Percentiles rank a stretch among this genome's conserved stretches.
These are phyloP conservation scores for Panopea generosa DNA, from an alignment of 2,888 invertebrate species.

Conservation along the genomic window DNA sequence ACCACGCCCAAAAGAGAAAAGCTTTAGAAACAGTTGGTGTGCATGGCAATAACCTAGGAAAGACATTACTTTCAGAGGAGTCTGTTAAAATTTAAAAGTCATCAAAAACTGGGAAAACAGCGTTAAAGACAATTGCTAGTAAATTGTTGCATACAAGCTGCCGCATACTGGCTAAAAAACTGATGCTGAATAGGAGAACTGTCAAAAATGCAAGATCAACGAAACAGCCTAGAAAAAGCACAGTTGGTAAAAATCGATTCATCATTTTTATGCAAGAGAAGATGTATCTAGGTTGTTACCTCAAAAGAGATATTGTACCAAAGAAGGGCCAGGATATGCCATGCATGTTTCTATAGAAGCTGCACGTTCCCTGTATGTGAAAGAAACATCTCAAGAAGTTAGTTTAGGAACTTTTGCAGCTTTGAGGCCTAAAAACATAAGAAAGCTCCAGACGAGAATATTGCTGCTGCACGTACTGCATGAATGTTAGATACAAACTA, in stretches of 20 bases:
- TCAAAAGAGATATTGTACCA: slow-evolving; percentile 41
- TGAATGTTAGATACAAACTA: slow-evolving; percentile 49
- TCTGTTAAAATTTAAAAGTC: background rate
- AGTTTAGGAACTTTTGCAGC: slow-evolving; percentile 41
- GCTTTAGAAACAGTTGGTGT: background rate
- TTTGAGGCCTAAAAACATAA: slow-evolving; percentile 41
- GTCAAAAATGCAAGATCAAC: background rate
- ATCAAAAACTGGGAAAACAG: slow-evolving; percentile 1
- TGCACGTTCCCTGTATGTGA: slow-evolving; percentile 21
- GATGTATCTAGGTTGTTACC: slow-evolving; percentile 44
- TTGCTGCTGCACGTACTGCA: slow-evolving; percentile 54
- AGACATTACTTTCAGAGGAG: background rate
- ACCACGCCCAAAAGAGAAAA: background rate
- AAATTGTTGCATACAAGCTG: background rate
- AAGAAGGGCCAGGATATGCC: slow-evolving; percentile 50
- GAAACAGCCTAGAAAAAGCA: background rate
- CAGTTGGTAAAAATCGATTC: slow-evolving; percentile 14
- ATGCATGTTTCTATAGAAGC: slow-evolving; percentile 46
- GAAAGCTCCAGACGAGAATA: slow-evolving; percentile 33
- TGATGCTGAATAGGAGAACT: background rate
- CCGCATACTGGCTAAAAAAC: background rate
- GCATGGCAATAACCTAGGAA: background rate
- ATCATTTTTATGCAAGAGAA: slow-evolving; percentile 45
- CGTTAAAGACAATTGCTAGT: background rate
- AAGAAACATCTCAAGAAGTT: slow-evolving; percentile 25